A percentile compares a stretch with the other conserved stretches of the same genome.
These are phyloP conservation scores for Mionectes macconnelli DNA, from an alignment of 2,113 vertebrate species.

Conservation along the genomic window DNA sequence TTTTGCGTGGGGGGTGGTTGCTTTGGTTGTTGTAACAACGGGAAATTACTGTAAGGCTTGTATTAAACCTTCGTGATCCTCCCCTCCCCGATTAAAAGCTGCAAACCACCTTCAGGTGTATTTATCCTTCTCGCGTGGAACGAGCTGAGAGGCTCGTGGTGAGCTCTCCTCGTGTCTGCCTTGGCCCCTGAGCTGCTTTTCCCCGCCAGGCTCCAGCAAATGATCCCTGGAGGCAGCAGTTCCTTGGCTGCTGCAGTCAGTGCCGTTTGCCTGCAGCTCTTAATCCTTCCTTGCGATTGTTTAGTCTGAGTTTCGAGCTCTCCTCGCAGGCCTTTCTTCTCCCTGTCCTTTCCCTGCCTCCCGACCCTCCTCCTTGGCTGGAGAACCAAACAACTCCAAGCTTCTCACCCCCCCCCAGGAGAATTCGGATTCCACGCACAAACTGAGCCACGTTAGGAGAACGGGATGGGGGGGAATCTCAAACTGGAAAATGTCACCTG, in stretches of 20 bases:
- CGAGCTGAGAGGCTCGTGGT: not conserved
- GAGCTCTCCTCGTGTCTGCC: not conserved
- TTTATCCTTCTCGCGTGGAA: not conserved
- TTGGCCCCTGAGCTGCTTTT: not conserved
- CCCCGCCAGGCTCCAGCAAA: constrained; percentile 10
- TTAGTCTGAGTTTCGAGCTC: not conserved
- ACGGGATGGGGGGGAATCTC: not conserved
- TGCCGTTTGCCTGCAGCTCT: not conserved
- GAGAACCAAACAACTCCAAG: not conserved
- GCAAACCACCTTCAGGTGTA: constrained; percentile 26
- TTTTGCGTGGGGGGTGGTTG: not conserved
- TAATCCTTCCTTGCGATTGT: not conserved
- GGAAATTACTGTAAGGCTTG: not conserved
- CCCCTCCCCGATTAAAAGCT: not conserved
- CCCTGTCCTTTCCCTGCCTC: not conserved
- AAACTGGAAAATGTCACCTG: not conserved
- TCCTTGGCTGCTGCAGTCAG: not conserved
- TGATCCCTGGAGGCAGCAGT: constrained; percentile 17
- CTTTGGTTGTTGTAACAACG: not conserved
- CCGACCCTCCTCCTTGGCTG: not conserved
- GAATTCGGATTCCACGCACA: not conserved
- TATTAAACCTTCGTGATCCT: not conserved
- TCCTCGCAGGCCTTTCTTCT: not conserved
- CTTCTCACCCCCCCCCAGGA: not conserved
- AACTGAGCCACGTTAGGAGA: not conserved